Evolutionary conservation across 2,888 invertebrate species (phyloP), one percentile per base, ranked within the genome.

Genomic region (Cheilosia vernalis): DNA sequence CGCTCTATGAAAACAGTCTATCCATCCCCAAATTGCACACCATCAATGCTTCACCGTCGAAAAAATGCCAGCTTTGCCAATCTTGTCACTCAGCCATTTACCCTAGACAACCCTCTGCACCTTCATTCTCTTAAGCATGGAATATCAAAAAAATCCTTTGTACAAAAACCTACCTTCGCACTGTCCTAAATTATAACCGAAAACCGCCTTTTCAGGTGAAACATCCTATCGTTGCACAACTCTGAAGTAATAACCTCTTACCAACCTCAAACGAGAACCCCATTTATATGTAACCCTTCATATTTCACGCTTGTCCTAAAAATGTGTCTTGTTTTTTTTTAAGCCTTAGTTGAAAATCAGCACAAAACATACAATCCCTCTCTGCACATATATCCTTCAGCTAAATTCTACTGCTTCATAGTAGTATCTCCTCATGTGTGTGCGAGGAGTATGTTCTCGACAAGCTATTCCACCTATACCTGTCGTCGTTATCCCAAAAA

Each of bases 311-410:
- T 70, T 47, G 37, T 47, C 49, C 27, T 15, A 30, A 53, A 77
- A 60, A 51, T 30, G 30, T 67, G n/a, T 40, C 66, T 51, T 60
- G 24, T 17, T 17, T n/a, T 55, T 30, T 55, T 30, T 49, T 4
- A 53, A 60, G 53, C 47, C 42, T 60, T 53, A 60, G 51, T 44
- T 40, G 9, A 42, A 40, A 64, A 69, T 69, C 66, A 63, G 53
- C 63, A 77, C 55, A 73, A 83, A 66, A 67, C 51, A 56, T 4
- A 27, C 42, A 42, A 42, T 17, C 17, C 7, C 51, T 33, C 64
- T 67, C 58, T 49, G 53, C 79, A 58, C 58, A 84, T 67, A 79
- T 80, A 60, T 79, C 74, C 69, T 74, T 84, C 64, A 79, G 73
- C 66, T 69, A 74, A 69, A 74, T 79, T 69, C 69, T 37, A 53